These are phyloP conservation scores for Dichetophora obliterata DNA, from an alignment of 2,888 invertebrate genomes.

Conservation along the genomic window DNA sequence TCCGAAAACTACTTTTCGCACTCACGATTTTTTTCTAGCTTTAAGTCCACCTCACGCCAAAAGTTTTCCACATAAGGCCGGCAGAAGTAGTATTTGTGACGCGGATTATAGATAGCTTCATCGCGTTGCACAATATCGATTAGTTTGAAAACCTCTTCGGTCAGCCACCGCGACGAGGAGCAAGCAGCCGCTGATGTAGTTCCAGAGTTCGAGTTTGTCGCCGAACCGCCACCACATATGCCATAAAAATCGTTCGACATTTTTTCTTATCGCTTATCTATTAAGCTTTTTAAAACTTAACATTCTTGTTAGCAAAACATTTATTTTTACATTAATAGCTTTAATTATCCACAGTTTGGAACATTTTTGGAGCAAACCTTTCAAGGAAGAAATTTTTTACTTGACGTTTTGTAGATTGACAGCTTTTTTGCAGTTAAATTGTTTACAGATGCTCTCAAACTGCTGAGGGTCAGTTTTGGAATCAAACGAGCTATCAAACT, in stretches of 20 bases:
- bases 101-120: constrained; percentile 67
- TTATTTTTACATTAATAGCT: neutral
- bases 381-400: neutral
- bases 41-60: constrained; percentile 66
- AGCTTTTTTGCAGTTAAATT: no score
- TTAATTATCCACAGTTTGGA: neutral
- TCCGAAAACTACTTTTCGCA: constrained; percentile 19
- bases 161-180: constrained; percentile 63
- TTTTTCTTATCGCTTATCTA: neutral
- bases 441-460: no score
- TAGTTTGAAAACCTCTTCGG: constrained; percentile 65
- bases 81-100: constrained; percentile 68
- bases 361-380: neutral
- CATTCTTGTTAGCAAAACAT: neutral
- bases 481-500: no score
- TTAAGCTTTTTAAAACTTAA: neutral
- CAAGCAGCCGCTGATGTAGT: constrained; percentile 40
- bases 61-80: constrained; percentile 68
- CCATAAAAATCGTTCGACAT: constrained; percentile 34
- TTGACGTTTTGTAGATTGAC: neutral
- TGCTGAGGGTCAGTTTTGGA: no score
- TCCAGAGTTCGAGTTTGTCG: constrained; percentile 20
- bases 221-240: neutral
- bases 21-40: constrained; percentile 65
- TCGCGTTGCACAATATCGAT: constrained; percentile 67